phyloP scores from a whole-genome alignment of 2,888 invertebrate species.

The Eupithecia vulgata region DNA sequence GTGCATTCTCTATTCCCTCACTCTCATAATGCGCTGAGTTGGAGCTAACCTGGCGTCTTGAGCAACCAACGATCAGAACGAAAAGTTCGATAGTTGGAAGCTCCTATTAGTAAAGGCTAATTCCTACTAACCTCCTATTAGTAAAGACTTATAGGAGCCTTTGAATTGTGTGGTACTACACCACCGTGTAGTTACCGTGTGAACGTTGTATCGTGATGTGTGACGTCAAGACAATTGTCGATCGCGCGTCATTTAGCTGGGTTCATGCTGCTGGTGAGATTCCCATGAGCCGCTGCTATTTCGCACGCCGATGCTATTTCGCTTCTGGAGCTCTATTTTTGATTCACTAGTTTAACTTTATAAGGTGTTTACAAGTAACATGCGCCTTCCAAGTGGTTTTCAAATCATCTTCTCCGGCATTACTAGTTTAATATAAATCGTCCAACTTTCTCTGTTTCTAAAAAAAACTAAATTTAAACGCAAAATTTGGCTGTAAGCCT shows the following conservation, averaged over 20 bases:
- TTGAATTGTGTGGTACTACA: constrained; percentile 37
- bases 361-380: neutral
- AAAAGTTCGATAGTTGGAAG: neutral
- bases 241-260: constrained; percentile 59
- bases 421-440: neutral
- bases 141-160: neutral
- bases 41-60: neutral
- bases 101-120: neutral
- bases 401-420: neutral
- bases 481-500: neutral
- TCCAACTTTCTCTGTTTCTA: neutral
- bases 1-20: neutral
- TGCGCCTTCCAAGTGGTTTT: neutral
- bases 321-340: neutral
- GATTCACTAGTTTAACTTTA: neutral
- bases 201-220: constrained; percentile 72
- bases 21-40: neutral
- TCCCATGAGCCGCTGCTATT: constrained; percentile 40
- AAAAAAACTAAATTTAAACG: neutral
- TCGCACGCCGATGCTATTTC: constrained; percentile 40
- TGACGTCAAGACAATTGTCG: constrained; percentile 72
- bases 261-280: constrained; percentile 44
- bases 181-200: constrained; percentile 53
- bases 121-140: no score
- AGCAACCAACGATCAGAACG: neutral